Evolutionary conservation across 2,113 vertebrate species (phyloP), one percentile per base, ranked within the genome.

Genomic region (Xiphias gladius): DNA sequence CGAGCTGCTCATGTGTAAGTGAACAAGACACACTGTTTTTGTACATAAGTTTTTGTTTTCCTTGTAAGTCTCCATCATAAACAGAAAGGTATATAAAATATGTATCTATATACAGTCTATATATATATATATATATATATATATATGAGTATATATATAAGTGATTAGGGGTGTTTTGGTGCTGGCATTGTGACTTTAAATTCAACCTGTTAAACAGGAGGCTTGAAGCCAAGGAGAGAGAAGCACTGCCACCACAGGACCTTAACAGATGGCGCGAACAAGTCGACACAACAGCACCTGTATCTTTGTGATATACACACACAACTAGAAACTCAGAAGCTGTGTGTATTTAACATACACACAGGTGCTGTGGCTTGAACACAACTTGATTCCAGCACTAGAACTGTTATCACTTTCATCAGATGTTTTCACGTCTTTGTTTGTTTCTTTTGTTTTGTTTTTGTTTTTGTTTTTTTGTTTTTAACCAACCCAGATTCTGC

Each of bases 1-100:
- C 17, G 24, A 83, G 82, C 84, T 73, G 73, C 58, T 68, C 32
- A 35, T 82, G 57, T 79, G 63, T 88, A 73, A 28, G 84, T 91
- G 80, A 85, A 91, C 77, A 80, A 84, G 66, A 89, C 82, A 66
- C 90, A 92, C 90, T 92, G 91, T 91, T 93, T 91, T 82, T 92
- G 88, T 93, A 91, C 82, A 93, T 84, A 92, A 1, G 20, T 67
- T 66, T 52, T 83, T 84, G 54, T 87, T 72, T 46, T 68, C 20
- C 37, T 79, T 76, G 62, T 84, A 55, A 70, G 68, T 88, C 66
- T 81, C 64, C 54, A 79, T 58, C 69, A 77, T 87, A 83, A 88
- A 86, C 26, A 82, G 83, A 92, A 90, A 82, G 73, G 74, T 88
- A 91, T 91, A 93, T 90, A 37, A 90, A 88, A 86, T 84, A 87